Percentiles rank a stretch among this genome's conserved stretches.
Evolutionary conservation across 2,888 invertebrate species (phyloP).

Genomic region (Allolobophora icterica): DNA sequence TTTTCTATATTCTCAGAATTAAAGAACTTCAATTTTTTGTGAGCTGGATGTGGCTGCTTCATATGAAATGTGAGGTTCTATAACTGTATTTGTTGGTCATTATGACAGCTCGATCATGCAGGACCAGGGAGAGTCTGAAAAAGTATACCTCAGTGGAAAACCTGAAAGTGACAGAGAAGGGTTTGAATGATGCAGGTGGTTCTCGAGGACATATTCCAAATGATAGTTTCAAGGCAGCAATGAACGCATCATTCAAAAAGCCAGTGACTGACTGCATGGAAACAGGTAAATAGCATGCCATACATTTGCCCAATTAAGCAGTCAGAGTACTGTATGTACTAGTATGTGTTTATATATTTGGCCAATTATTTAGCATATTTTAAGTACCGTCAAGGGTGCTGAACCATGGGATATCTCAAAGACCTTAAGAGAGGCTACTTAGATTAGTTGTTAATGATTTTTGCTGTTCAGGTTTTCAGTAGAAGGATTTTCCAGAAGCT

Average conservation of each 20-base stretch:
- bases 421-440: not conserved
- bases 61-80: not conserved
- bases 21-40: not conserved
- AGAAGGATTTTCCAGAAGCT: no score
- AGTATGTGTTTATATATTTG: not conserved
- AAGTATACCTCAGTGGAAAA: conserved; percentile 36
- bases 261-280: not conserved
- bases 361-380: not conserved
- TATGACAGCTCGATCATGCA: not conserved
- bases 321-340: not conserved
- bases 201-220: not conserved
- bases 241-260: not conserved
- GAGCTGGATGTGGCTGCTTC: not conserved
- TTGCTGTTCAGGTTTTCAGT: not conserved
- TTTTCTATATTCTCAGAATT: not conserved
- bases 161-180: conserved; percentile 20
- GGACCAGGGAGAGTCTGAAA: conserved; percentile 32
- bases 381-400: not conserved
- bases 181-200: not conserved
- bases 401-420: not conserved
- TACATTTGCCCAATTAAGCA: not conserved
- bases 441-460: not conserved
- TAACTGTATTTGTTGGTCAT: not conserved
- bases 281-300: not conserved
- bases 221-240: conserved; percentile 24